These are phyloP conservation scores for Morelia viridis DNA, from an alignment of 2,797 vertebrate genomes.

Conservation along the genomic window DNA sequence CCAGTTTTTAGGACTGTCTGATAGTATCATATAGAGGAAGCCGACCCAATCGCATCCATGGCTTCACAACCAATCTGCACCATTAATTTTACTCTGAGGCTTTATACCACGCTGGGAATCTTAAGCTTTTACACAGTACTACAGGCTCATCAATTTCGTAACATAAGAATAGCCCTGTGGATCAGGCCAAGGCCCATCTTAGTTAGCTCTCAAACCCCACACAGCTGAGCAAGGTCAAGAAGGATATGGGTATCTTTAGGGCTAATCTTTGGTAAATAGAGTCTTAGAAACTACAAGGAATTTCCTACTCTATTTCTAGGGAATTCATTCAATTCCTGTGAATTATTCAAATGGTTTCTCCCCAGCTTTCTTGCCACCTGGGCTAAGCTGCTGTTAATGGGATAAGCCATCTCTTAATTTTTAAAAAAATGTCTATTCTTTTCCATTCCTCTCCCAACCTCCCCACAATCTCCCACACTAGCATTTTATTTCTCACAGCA, in stretches of 20 bases:
- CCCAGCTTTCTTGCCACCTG: background rate
- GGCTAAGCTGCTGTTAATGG: background rate
- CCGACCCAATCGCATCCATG: background rate
- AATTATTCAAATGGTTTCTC: background rate
- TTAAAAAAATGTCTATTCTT: background rate
- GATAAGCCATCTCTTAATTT: background rate
- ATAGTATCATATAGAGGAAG: background rate
- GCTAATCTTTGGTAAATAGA: background rate
- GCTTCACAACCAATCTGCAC: background rate
- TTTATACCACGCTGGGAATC: background rate
- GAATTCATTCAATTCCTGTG: background rate
- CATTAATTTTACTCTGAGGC: background rate
- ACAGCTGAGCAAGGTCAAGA: background rate
- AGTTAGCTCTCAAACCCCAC: background rate
- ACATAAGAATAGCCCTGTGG: background rate
- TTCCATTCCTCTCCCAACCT: background rate
- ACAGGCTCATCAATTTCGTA: background rate
- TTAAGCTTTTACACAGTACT: background rate
- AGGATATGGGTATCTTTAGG: background rate
- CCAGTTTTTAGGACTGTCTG: background rate
- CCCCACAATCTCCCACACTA: background rate
- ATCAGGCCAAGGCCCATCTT: background rate
- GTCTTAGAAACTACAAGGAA: background rate
- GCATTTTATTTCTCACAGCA: too few species aligned
- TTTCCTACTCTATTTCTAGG: background rate